Evolutionary conservation across 2,888 invertebrate genomes (phyloP), one percentile per base, ranked within the genome.

Genomic region (Teleogryllus oceanicus): DNA sequence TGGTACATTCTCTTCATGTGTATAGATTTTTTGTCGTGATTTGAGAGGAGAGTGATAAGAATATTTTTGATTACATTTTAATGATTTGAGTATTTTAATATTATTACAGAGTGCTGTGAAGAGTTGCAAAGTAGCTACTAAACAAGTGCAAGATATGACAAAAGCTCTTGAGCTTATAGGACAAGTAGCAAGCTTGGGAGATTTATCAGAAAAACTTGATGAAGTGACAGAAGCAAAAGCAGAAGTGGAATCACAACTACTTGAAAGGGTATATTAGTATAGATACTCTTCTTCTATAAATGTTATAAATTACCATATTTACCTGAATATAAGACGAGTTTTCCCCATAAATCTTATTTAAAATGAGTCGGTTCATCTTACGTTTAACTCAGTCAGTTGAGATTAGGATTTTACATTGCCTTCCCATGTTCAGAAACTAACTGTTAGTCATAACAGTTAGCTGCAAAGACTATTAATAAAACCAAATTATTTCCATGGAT

Each of bases 141-240:
- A 96, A 88, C 94, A 95, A 87, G 89, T 96, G 85, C 94, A 94
- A 84, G 96, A 97, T 86, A 97, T 97, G 96, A 92, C 94, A 78
- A 95, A 94, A 86, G 96, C 96, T 88, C 89, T 97, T 85, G 96
- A 96, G 85, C 90, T 92, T 81, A 95, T 97, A 83, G 92, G 93
- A 83, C 93, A 94, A 85, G 92, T 94, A 5, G 95, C 96, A 51
- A 94, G 92, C 86, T 93, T 94, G 75, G 96, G 94, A 79, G 94
- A 96, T 86, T 90, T 97, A 83, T 94, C 95, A 81, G 92, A 93
- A 81, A 94, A 95, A 86, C 90, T 97, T 85, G 93, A 94, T 84
- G 92, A 94, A 85, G 95, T 94, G 20, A 97, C 97, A 87, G 94
- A 94, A 85, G 92, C 93, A 77, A 96, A 97, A 86, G 91, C 93